phyloP scores from a whole-genome alignment of 2,113 vertebrate genomes.

The Melanotaenia duboulayi region DNA sequence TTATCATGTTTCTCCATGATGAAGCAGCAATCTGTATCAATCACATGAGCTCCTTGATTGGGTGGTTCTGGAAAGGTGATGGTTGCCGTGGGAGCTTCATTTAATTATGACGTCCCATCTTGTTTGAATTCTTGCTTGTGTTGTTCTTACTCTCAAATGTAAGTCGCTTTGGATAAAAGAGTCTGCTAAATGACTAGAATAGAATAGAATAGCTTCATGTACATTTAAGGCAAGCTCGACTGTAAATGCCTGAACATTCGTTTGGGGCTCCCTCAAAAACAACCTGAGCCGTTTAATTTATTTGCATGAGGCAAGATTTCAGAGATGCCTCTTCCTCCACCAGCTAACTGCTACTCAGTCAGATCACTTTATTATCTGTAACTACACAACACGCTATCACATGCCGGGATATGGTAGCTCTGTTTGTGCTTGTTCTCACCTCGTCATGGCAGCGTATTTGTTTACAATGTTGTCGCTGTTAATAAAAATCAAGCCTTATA shows the following conservation, averaged over 20 bases:
- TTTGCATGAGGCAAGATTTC: conserved; percentile 21
- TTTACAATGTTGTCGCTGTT: too few species aligned
- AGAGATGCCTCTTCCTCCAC: conserved; percentile 9
- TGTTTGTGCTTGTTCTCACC: neutral
- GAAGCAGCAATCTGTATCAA: neutral
- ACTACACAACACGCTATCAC: neutral
- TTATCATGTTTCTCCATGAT: neutral
- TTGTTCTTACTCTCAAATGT: too few species aligned
- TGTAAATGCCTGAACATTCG: conserved; percentile 29
- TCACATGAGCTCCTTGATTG: neutral
- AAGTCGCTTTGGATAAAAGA: too few species aligned
- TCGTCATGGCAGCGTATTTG: neutral
- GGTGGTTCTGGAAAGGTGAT: neutral
- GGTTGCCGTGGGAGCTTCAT: neutral
- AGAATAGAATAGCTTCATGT: too few species aligned
- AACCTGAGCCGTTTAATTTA: conserved; percentile 52
- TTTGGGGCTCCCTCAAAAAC: conserved; percentile 20
- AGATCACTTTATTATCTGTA: conserved; percentile 28
- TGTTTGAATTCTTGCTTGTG: too few species aligned
- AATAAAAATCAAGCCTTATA: too few species aligned
- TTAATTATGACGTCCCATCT: too few species aligned
- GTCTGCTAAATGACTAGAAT: too few species aligned
- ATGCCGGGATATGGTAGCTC: conserved; percentile 1
- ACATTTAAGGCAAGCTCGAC: conserved; percentile 44
- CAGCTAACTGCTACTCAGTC: neutral